Conservation (phyloP, 1,140 invertebrate species). For the Achroia grisella region DNA sequence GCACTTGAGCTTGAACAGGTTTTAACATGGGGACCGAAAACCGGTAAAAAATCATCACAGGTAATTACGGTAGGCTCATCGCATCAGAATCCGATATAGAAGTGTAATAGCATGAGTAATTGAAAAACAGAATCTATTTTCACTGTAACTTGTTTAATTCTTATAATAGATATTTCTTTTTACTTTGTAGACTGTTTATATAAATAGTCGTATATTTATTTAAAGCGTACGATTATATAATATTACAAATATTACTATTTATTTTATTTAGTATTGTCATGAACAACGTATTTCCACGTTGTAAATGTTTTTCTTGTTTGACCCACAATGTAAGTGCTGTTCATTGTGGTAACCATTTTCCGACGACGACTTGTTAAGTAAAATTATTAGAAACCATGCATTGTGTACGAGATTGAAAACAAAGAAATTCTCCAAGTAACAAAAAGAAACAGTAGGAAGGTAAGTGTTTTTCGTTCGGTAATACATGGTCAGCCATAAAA, state of each 20-base stretch:
- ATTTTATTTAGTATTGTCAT: no score
- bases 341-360: conserved; percentile 29
- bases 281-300: no score
- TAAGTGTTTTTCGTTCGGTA: conserved; percentile 14
- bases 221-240: no score
- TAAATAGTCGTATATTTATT: no score
- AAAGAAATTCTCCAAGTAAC: conserved; percentile 45
- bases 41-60: conserved; percentile 60
- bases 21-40: conserved; percentile 48
- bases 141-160: not conserved
- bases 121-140: conserved; percentile 15
- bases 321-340: conserved; percentile 15
- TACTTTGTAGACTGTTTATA: no score
- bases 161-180: no score
- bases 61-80: conserved; percentile 57
- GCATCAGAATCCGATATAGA: conserved; percentile 34
- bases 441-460: conserved; percentile 40
- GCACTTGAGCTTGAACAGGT: conserved; percentile 49
- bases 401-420: conserved; percentile 42
- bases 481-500: no score
- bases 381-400: conserved; percentile 54
- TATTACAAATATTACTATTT: no score
- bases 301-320: no score
- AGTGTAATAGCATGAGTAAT: conserved; percentile 19
- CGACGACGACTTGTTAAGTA: conserved; percentile 31